A percentile compares a stretch with the other conserved stretches of the same genome.
Conservation (phyloP, 1,140 invertebrate species). For the Ladona fulva region DNA sequence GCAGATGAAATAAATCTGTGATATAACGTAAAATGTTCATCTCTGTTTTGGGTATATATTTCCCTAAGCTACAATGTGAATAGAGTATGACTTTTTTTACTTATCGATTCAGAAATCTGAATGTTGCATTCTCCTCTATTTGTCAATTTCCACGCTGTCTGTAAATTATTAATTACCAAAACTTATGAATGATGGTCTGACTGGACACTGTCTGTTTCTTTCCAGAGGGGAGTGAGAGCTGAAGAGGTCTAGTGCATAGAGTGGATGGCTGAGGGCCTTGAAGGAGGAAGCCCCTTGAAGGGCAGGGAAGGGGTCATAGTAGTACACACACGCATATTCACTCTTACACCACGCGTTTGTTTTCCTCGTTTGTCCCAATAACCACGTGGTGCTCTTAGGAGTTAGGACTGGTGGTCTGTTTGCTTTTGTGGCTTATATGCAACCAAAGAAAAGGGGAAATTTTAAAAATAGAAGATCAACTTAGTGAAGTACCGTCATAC, state of each 20-base stretch:
- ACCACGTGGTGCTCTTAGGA: slow-evolving; percentile 1
- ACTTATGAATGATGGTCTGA: too few relatives aligned
- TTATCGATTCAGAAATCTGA: too few relatives aligned
- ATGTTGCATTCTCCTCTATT: too few relatives aligned
- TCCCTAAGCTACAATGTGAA: too few relatives aligned
- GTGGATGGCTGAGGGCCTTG: neutral
- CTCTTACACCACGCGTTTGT: slow-evolving; percentile 3
- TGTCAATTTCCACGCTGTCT: too few relatives aligned
- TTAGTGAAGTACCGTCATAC: neutral
- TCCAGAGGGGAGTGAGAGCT: neutral
- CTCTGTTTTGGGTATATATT: too few relatives aligned
- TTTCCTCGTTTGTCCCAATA: slow-evolving; percentile 5
- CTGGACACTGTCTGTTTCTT: too few relatives aligned
- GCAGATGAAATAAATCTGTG: too few relatives aligned
- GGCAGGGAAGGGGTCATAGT: neutral
- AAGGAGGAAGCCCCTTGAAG: neutral
- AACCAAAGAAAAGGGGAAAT: slow-evolving; percentile 9
- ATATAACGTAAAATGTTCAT: too few relatives aligned
- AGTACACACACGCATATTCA: slow-evolving; percentile 2
- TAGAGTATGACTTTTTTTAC: too few relatives aligned
- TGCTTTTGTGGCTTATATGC: slow-evolving; percentile 5
- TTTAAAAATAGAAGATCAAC: neutral
- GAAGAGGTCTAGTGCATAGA: neutral
- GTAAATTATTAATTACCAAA: too few relatives aligned
- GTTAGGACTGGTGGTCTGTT: slow-evolving; percentile 7